Evolutionary conservation across 2,797 vertebrate species (phyloP).

Genomic region (Acropternis orthonyx): DNA sequence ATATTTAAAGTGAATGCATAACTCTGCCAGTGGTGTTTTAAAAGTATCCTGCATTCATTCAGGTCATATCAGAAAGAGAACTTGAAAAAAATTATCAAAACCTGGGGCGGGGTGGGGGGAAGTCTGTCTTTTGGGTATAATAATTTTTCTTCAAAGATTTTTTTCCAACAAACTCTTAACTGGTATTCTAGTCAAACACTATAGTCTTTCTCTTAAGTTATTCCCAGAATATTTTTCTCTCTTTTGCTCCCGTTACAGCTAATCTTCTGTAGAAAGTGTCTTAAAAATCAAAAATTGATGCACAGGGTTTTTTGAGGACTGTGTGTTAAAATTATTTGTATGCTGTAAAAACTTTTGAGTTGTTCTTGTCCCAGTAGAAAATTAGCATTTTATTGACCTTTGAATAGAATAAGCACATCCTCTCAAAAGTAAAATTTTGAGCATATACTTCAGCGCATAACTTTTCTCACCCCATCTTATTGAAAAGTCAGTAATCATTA

Average conservation of each 20-base stretch:
- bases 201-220: neutral
- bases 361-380: neutral
- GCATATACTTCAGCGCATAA: neutral
- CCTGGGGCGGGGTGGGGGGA: neutral
- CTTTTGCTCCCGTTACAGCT: neutral
- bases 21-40: neutral
- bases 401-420: neutral
- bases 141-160: neutral
- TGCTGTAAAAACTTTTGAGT: neutral
- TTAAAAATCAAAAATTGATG: neutral
- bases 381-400: neutral
- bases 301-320: neutral
- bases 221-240: neutral
- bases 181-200: neutral
- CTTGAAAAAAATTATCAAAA: neutral
- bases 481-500: neutral
- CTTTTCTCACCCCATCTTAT: neutral
- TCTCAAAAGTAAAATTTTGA: neutral
- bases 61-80: neutral
- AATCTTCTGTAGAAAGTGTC: neutral
- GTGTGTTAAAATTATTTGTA: neutral
- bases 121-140: neutral
- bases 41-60: neutral
- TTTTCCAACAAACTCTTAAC: neutral
- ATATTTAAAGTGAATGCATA: neutral